Evolutionary conservation across 2,113 vertebrate genomes (phyloP), one percentile per base, ranked within the genome.

Genomic region (Oreochromis tanganicae): DNA sequence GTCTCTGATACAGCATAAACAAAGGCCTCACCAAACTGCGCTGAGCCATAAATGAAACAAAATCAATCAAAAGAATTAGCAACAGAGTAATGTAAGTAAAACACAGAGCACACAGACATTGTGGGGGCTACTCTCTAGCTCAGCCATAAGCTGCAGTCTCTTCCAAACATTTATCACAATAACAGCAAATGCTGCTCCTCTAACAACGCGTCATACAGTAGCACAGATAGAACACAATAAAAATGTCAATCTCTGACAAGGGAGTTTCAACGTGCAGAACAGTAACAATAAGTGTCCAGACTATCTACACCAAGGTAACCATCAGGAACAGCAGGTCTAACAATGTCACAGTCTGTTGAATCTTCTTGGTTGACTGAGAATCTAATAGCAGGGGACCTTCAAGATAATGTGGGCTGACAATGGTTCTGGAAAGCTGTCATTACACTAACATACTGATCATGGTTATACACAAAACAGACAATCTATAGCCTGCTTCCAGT

Each of bases 61-160:
- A 94, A 93, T 95, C 89, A 93, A 92, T 92, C 75, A 85, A 85
- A 90, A 87, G 46, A 93, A 90, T 95, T 86, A 89, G 84, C 82
- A 75, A 84, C 85, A 91, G 81, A 91, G 87, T 83, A 84, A 93
- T 88, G 89, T 68, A 75, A 88, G 92, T 92, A 89, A 94, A 93
- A 93, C 92, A 93, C 89, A 55, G 93, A 92, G 90, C 88, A 92
- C 90, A 92, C 82, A 85, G 88, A 94, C 84, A 88, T 59, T 29
- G 85, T 59, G 68, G 56, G 73, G 85, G 73, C 85, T 83, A 68
- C 21, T 91, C 59, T 21, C 75, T 75, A 59, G 41, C 87, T 83
- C 84, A 27, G 80, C 61, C 78, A 71, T 24, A 24, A 84, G 80
- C 73, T 83, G 84, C 85, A 61, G 55, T 80, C 89, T 48, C 50